Evolutionary conservation across 2,888 invertebrate genomes (phyloP).

Genomic region (Formica aserva): DNA sequence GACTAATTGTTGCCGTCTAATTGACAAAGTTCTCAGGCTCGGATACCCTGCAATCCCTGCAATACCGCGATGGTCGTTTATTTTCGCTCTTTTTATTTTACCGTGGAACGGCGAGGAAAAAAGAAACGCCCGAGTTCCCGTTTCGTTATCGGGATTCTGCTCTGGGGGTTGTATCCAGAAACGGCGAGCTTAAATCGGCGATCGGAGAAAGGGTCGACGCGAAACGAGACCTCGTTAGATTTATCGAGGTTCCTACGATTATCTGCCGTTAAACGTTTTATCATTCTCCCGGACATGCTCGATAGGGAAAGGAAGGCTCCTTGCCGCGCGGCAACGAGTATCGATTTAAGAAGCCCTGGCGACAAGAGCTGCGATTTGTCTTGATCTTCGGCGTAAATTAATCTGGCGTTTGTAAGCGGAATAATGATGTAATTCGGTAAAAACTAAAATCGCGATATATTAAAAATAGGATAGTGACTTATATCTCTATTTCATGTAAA

Average conservation of each 20-base stretch:
- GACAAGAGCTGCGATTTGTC: slow-evolving; percentile 26
- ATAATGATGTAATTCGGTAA: background rate
- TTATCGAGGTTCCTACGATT: slow-evolving; percentile 53
- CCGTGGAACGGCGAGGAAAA: background rate
- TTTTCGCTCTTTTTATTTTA: slow-evolving; percentile 20
- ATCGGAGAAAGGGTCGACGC: slow-evolving; percentile 35
- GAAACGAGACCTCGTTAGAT: slow-evolving; percentile 47
- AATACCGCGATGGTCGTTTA: slow-evolving; percentile 11
- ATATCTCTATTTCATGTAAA: background rate
- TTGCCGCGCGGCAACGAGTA: slow-evolving; percentile 7
- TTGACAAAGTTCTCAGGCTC: slow-evolving; percentile 85
- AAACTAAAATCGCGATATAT: background rate
- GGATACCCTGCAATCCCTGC: slow-evolving; percentile 55
- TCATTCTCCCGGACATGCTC: slow-evolving; percentile 37
- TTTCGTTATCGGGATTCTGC: slow-evolving; percentile 66
- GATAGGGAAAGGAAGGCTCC: slow-evolving; percentile 22
- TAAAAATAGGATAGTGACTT: background rate
- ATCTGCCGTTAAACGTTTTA: slow-evolving; percentile 52
- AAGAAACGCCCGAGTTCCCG: slow-evolving; percentile 47
- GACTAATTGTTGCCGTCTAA: slow-evolving; percentile 84
- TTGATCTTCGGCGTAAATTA: slow-evolving; percentile 11
- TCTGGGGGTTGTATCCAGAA: slow-evolving; percentile 35
- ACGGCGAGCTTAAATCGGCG: slow-evolving; percentile 42
- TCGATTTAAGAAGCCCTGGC: slow-evolving; percentile 42
- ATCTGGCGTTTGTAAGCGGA: slow-evolving; percentile 5